Percentiles rank a stretch among this genome's conserved stretches.
These are phyloP conservation scores for Brachyhypopomus gauderio DNA, from an alignment of 2,113 vertebrate species.

Conservation along the genomic window DNA sequence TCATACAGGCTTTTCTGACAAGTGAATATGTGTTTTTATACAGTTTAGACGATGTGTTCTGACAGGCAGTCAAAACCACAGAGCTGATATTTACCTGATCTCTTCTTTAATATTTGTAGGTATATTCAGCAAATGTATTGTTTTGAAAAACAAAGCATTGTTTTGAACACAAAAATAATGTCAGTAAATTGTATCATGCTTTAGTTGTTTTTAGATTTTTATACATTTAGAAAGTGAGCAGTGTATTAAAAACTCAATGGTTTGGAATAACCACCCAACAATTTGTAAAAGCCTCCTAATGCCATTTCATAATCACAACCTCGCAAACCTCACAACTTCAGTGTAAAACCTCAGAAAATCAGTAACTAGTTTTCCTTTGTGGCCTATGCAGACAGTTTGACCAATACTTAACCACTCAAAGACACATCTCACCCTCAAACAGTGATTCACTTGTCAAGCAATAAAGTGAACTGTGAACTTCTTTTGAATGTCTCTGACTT, in stretches of 20 bases:
- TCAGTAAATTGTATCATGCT: neutral
- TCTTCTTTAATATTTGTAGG: neutral
- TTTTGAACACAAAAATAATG: neutral
- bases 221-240: neutral
- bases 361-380: no score
- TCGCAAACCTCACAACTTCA: neutral
- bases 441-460: neutral
- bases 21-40: no score
- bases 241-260: neutral
- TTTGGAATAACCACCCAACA: neutral
- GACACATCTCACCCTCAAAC: neutral
- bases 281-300: neutral
- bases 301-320: neutral
- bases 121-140: neutral
- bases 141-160: neutral
- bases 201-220: neutral
- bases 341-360: neutral
- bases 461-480: neutral
- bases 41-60: no score
- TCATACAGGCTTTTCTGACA: no score
- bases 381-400: no score
- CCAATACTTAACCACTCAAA: neutral
- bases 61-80: no score
- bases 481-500: neutral
- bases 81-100: no score